Evolutionary conservation across 2,113 vertebrate genomes (phyloP).

Genomic region (Carassius carassius): DNA sequence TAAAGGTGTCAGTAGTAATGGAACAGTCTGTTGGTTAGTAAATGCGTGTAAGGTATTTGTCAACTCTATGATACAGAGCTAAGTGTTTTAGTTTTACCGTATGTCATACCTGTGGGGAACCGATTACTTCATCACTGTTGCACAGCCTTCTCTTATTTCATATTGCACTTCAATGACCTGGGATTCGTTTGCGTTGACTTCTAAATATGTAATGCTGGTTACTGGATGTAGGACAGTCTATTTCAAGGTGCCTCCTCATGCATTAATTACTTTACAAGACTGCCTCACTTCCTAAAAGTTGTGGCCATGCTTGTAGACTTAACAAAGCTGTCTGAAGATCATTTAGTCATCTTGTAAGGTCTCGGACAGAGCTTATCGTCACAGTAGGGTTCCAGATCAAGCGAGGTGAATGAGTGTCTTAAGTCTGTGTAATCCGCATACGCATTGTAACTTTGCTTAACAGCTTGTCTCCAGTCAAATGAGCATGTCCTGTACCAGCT

Average conservation of each 20-base stretch:
- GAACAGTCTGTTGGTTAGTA: neutral
- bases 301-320: neutral
- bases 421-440: neutral
- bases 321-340: neutral
- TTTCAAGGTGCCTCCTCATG: constrained; percentile 46
- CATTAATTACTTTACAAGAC: constrained; percentile 38
- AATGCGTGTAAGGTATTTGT: neutral
- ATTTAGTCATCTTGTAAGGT: constrained; percentile 8
- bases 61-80: neutral
- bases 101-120: neutral
- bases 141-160: constrained; percentile 4
- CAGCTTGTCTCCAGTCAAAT: neutral
- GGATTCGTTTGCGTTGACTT: constrained; percentile 28
- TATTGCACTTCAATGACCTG: constrained; percentile 18
- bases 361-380: constrained; percentile 12
- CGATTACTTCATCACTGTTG: constrained; percentile 1
- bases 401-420: constrained; percentile 17
- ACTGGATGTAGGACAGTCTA: constrained; percentile 50
- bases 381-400: constrained; percentile 26
- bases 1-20: neutral
- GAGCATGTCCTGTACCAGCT: neutral
- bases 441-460: constrained; percentile 9
- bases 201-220: constrained; percentile 26
- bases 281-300: neutral
- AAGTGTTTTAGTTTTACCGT: neutral